Percentiles rank a stretch among this genome's conserved stretches.
Conservation (phyloP, 2,797 vertebrate genomes). For the Channallabes apus region DNA sequence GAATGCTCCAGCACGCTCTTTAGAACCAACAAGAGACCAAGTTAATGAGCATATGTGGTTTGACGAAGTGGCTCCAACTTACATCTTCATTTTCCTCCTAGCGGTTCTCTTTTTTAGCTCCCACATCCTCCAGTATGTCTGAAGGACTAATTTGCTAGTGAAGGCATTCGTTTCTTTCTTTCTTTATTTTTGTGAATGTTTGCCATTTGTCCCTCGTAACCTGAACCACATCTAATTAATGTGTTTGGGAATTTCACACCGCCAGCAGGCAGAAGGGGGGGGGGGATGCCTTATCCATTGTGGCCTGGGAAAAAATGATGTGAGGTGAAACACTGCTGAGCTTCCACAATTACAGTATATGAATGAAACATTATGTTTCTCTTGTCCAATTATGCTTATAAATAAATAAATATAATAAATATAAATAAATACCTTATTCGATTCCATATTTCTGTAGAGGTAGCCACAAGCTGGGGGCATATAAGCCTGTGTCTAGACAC, state of each 20-base stretch:
- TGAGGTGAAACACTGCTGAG: constrained; percentile 16
- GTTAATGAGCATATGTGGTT: constrained; percentile 45
- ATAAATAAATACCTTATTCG: constrained; percentile 16
- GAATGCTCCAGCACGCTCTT: constrained; percentile 42
- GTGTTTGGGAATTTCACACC: constrained; percentile 37
- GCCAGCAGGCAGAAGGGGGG: constrained; percentile 11
- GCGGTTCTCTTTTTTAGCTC: constrained; percentile 31
- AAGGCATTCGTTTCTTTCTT: not conserved
- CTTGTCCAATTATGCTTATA: constrained; percentile 20
- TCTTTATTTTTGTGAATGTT: constrained; percentile 21
- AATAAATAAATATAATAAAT: constrained; percentile 1
- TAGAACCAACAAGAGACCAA: constrained; percentile 33
- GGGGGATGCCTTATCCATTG: constrained; percentile 30
- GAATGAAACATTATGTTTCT: constrained; percentile 16
- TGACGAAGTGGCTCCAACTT: constrained; percentile 35
- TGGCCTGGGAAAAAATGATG: constrained; percentile 25
- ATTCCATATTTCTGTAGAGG: not conserved
- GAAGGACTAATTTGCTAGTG: constrained; percentile 42
- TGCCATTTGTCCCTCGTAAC: constrained; percentile 42
- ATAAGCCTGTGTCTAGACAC: constrained; percentile 31
- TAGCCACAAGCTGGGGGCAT: constrained; percentile 13
- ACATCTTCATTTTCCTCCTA: constrained; percentile 29
- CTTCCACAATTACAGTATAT: constrained; percentile 26
- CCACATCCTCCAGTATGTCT: constrained; percentile 10
- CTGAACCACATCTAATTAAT: constrained; percentile 45